Percentiles rank a stretch among this genome's conserved stretches.
Conservation (phyloP, 2,797 vertebrate genomes). For the Numenius phaeopus region DNA sequence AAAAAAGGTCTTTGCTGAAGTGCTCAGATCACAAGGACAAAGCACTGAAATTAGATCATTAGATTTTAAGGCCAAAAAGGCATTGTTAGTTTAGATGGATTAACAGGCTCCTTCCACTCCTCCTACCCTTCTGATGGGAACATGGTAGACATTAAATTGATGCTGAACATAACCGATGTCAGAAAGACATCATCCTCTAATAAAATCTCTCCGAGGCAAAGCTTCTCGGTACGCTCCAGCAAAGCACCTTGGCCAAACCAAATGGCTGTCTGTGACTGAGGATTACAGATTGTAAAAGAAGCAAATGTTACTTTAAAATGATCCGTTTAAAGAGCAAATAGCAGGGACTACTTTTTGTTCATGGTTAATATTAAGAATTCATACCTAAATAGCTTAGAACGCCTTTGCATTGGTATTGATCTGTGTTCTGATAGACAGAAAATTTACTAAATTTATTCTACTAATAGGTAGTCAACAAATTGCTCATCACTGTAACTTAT, state of each 20-base stretch:
- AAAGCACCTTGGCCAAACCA: neutral
- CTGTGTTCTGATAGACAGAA: neutral
- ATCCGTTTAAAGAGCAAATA: neutral
- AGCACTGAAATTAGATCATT: neutral
- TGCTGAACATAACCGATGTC: neutral
- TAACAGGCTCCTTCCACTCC: neutral
- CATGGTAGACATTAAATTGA: neutral
- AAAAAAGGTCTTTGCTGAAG: neutral
- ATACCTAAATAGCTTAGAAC: neutral
- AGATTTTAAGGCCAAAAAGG: conserved; percentile 19
- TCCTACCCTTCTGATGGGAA: neutral
- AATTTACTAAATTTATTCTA: neutral
- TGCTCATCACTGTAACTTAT: neutral
- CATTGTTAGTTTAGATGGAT: neutral
- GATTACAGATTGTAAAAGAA: neutral
- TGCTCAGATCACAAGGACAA: neutral
- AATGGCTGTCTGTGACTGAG: neutral
- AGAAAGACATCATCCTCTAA: neutral
- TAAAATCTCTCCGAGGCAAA: neutral
- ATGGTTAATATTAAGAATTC: neutral
- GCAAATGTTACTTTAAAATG: neutral
- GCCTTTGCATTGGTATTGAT: neutral
- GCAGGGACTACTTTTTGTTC: neutral
- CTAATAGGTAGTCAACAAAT: neutral
- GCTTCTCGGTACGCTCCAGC: neutral